Percentiles rank a stretch among this genome's conserved stretches.
These are phyloP conservation scores for Takifugu bimaculatus DNA, from an alignment of 2,113 vertebrate species.

Conservation along the genomic window DNA sequence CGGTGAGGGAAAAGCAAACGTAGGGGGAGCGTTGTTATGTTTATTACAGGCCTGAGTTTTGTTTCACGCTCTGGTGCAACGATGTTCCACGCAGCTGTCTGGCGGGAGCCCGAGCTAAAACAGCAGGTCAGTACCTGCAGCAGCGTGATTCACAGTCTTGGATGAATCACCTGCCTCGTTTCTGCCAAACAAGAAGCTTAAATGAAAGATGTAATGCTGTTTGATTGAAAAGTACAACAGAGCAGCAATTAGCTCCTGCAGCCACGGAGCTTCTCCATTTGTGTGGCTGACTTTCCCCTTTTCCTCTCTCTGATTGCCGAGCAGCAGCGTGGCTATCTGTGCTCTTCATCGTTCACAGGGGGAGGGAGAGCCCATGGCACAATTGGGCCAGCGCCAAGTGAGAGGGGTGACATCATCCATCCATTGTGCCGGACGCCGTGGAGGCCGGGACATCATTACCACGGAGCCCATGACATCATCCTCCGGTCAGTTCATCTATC, in stretches of 20 bases:
- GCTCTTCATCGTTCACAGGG: constrained; percentile 43
- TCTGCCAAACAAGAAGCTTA: not conserved
- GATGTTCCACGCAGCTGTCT: not conserved
- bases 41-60: constrained; percentile 19
- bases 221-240: not conserved
- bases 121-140: constrained; percentile 37
- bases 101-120: constrained; percentile 18
- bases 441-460: constrained; percentile 48
- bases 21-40: constrained; percentile 8
- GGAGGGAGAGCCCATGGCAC: constrained; percentile 41
- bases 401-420: constrained; percentile 66
- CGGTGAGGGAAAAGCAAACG: constrained; percentile 17
- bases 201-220: not conserved
- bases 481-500: constrained; percentile 30
- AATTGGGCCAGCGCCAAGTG: constrained; percentile 53
- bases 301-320: constrained; percentile 22
- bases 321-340: constrained; percentile 47
- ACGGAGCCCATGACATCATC: constrained; percentile 51
- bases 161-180: constrained; percentile 9
- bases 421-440: constrained; percentile 37
- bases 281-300: not conserved
- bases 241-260: constrained; percentile 15
- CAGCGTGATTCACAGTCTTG: constrained; percentile 42
- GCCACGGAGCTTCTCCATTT: constrained; percentile 17
- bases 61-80: too few relatives aligned